phyloP scores from a whole-genome alignment of 2,113 vertebrate species.

The Podocnemis expansa region DNA sequence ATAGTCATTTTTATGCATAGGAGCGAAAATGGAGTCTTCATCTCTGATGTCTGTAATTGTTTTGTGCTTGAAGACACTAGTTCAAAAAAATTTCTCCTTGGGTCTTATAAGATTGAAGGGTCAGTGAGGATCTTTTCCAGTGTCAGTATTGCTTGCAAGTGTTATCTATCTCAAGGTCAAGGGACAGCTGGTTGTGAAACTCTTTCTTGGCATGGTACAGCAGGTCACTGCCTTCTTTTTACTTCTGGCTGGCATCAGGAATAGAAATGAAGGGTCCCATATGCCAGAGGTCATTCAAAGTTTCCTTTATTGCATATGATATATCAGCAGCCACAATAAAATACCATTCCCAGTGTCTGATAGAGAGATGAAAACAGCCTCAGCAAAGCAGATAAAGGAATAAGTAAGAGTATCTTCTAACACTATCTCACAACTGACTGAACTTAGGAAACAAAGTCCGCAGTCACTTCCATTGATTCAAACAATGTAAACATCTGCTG shows the following conservation, averaged over 20 bases:
- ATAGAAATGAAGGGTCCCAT: background rate
- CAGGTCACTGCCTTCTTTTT: background rate
- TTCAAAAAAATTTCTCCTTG: background rate
- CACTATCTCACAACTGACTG: background rate
- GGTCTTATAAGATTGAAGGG: background rate
- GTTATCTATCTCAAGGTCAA: background rate
- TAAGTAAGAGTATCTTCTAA: background rate
- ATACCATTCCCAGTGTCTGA: background rate
- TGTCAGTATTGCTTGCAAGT: background rate
- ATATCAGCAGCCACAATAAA: background rate
- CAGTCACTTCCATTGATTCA: background rate
- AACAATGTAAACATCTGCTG: conserved; percentile 1
- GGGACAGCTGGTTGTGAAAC: rapidly evolving
- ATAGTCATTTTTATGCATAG: background rate
- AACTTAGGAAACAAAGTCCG: background rate
- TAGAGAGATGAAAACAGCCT: background rate
- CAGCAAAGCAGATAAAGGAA: background rate
- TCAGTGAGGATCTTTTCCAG: background rate
- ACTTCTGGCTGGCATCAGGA: background rate
- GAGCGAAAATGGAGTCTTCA: background rate
- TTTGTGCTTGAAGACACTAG: background rate
- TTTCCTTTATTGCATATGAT: background rate
- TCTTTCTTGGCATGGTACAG: background rate
- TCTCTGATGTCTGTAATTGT: background rate
- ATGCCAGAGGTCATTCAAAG: background rate